Evolutionary conservation across 2,797 vertebrate genomes (phyloP), one percentile per base, ranked within the genome.

Genomic region (Aulostomus chinensis): DNA sequence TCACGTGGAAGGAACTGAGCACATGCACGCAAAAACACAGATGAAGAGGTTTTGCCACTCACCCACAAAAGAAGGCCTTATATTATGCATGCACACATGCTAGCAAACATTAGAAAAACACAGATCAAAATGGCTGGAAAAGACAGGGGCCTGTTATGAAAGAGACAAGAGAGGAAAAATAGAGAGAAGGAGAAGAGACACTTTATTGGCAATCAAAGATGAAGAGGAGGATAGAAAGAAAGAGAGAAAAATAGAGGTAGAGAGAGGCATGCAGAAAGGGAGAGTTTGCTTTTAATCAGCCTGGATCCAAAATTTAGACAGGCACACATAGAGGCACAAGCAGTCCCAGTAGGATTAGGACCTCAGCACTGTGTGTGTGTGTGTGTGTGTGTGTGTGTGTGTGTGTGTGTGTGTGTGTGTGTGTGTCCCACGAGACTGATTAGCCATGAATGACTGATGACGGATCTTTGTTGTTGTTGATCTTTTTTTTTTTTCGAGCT

Each of bases 391-490:
- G 57, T 43, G 60, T 54, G 55, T 28, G 68, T 55, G 64, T 41
- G 24, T 56, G 59, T 53, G 40, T 53, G 73, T 60, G 58, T 53
- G 64, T 67, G 67, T 50, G 39, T 46, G 61, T 34, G 42, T 32
- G 66, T n/a, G 50, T 22, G 40, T 90, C 91, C 89, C 91, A 78
- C 14, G 90, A 89, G 91, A 91, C 90, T 91, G 90, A 92, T 92
- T 92, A 92, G 84, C 86, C 86, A 86, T 89, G 86, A 90, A 90
- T 89, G 88, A 88, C 90, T 91, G 89, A 91, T 91, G 90, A 86
- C 88, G 80, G 87, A 88, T 90, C 89, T 91, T 89, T 91, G 87
- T 86, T 89, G 83, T 85, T 82, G 79, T 86, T 86, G 48, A 22
- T 40, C 78, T 71, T 43, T 64, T 50, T 48, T 39, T 60, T 61